A percentile compares a stretch with the other conserved stretches of the same genome.
Evolutionary conservation across 2,888 invertebrate species (phyloP).

Genomic region (Phragmatobia fuliginosa): DNA sequence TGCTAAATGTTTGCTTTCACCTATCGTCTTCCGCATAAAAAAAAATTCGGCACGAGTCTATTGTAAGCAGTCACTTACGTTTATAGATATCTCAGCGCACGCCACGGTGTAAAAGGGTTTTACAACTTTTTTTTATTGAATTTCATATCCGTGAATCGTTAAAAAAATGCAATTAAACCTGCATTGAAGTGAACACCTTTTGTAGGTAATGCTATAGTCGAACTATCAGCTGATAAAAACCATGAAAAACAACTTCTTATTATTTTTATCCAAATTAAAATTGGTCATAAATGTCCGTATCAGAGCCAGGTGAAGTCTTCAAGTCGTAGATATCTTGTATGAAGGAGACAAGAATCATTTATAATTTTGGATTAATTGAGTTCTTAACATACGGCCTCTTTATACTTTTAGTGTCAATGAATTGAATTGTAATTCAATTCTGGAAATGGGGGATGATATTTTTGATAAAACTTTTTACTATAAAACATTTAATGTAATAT

Average conservation of each 20-base stretch:
- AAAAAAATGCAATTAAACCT: constrained; percentile 49
- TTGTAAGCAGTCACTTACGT: constrained; percentile 58
- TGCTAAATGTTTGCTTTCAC: constrained; percentile 79
- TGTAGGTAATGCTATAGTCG: constrained; percentile 32
- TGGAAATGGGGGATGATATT: background rate
- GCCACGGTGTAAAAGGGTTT: constrained; percentile 55
- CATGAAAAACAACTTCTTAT: constrained; percentile 22
- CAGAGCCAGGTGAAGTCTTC: constrained; percentile 35
- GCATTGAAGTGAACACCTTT: constrained; percentile 50
- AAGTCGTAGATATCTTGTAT: constrained; percentile 2
- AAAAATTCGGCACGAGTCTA: constrained; percentile 82
- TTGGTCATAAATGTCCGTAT: constrained; percentile 25
- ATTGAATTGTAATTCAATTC: background rate
- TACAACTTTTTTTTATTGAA: constrained; percentile 36
- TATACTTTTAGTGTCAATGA: background rate
- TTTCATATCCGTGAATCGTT: constrained; percentile 24
- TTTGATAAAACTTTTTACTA: background rate
- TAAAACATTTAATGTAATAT: background rate
- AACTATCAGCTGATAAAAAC: constrained; percentile 40
- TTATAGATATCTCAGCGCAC: constrained; percentile 58
- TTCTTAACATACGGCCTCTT: background rate
- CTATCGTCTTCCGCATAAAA: constrained; percentile 76
- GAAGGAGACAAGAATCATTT: constrained; percentile 4
- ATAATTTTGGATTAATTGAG: constrained; percentile 12
- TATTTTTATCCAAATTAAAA: constrained; percentile 40